phyloP scores from a whole-genome alignment of 2,888 invertebrate genomes.

The Glaucopsyche alexis region DNA sequence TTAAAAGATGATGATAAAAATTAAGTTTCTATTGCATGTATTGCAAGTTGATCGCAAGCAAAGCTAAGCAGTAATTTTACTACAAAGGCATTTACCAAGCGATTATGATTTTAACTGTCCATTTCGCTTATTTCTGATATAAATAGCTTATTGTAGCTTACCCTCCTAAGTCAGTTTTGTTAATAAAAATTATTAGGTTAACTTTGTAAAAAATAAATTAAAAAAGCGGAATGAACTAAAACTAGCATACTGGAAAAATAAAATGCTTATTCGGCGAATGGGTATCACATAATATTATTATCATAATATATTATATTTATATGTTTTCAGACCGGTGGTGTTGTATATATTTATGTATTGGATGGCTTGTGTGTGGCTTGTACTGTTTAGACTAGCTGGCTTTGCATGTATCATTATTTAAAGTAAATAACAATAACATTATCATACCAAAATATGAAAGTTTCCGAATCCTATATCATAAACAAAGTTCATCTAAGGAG shows the following conservation, averaged over 20 bases:
- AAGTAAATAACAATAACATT: conserved; percentile 18
- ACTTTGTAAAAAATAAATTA: neutral
- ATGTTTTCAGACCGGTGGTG: conserved; percentile 44
- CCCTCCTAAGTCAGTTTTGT: neutral
- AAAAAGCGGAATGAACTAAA: neutral
- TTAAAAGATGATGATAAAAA: no score
- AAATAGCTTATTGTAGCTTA: no score
- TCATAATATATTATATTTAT: conserved; percentile 38
- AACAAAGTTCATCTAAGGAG: no score
- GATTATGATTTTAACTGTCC: no score
- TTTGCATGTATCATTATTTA: conserved; percentile 36
- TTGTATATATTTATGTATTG: conserved; percentile 40
- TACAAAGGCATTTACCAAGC: no score
- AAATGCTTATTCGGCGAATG: neutral
- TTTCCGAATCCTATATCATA: no score
- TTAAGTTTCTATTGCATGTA: no score
- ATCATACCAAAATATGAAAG: no score
- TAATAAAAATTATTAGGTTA: neutral
- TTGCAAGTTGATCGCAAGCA: no score
- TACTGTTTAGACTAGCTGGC: conserved; percentile 28
- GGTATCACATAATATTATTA: neutral
- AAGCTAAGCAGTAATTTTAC: no score
- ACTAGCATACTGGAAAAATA: neutral
- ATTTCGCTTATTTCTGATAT: no score
- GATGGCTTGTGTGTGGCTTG: conserved; percentile 38